Evolutionary conservation across 2,113 vertebrate species (phyloP).

Genomic region (Protobothrops flavoviridis): DNA sequence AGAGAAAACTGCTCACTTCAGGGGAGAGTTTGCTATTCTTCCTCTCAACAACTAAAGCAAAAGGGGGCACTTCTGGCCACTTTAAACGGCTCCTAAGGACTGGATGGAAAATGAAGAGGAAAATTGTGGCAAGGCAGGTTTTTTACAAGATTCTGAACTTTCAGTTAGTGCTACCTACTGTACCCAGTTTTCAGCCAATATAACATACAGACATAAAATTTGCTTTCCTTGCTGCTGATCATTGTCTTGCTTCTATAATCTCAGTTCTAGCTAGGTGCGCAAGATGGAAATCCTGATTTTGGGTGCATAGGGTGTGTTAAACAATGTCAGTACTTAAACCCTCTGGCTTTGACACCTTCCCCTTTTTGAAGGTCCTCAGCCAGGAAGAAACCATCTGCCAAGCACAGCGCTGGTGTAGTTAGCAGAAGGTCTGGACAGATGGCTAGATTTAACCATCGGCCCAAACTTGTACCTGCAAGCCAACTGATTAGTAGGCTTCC

Average conservation of each 20-base stretch:
- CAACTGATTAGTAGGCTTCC: background rate
- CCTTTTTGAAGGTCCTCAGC: background rate
- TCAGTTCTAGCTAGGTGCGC: background rate
- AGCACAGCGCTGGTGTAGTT: background rate
- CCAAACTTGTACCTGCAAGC: background rate
- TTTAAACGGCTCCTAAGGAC: conserved; percentile 23
- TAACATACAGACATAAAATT: background rate
- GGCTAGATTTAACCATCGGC: background rate
- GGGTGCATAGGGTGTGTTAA: background rate
- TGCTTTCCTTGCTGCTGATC: background rate
- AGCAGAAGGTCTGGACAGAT: background rate
- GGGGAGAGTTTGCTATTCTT: conserved; percentile 49
- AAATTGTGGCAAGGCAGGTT: background rate
- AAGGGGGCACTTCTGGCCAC: conserved; percentile 53
- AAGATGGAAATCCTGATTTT: background rate
- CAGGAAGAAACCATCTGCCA: background rate
- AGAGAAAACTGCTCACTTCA: conserved; percentile 59
- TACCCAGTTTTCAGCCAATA: background rate
- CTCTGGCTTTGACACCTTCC: background rate
- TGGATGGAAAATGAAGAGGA: conserved; percentile 9
- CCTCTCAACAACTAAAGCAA: conserved; percentile 55
- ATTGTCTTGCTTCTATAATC: background rate
- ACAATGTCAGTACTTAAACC: background rate
- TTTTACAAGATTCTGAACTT: background rate
- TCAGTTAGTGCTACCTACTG: background rate